A percentile compares a stretch with the other conserved stretches of the same genome.
Conservation (phyloP, 2,113 vertebrate species). For the Planiliza haematocheilus region DNA sequence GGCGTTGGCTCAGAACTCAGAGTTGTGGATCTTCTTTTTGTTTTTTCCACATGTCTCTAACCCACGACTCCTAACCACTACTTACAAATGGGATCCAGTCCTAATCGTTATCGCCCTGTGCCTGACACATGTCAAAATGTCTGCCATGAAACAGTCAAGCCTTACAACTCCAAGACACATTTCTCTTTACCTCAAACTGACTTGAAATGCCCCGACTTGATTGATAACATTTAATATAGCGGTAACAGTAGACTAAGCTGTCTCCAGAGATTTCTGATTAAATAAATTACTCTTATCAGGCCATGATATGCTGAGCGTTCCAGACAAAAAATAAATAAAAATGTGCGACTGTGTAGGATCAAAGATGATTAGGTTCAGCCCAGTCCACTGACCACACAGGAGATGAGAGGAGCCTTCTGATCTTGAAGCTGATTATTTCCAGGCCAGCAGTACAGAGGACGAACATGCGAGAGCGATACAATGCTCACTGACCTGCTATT, state of each 20-base stretch:
- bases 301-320: neutral
- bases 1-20: conserved; percentile 22
- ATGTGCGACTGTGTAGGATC: conserved; percentile 17
- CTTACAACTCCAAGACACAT: neutral
- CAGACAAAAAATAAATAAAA: neutral
- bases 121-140: neutral
- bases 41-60: conserved; percentile 7
- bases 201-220: neutral
- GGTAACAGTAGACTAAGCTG: neutral
- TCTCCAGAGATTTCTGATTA: neutral
- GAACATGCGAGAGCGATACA: conserved; percentile 25
- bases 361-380: conserved; percentile 23
- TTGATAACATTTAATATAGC: neutral
- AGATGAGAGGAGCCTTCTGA: conserved; percentile 29
- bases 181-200: neutral
- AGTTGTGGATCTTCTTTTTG: conserved; percentile 21
- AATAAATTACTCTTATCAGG: conserved; percentile 3
- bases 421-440: conserved; percentile 42
- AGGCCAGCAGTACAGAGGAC: conserved; percentile 9
- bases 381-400: conserved; percentile 20
- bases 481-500: conserved; percentile 18
- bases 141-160: neutral
- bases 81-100: neutral
- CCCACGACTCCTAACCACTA: neutral
- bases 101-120: neutral